phyloP scores from a whole-genome alignment of 2,888 invertebrate genomes.

The Hydrotaea cyrtoneurina region DNA sequence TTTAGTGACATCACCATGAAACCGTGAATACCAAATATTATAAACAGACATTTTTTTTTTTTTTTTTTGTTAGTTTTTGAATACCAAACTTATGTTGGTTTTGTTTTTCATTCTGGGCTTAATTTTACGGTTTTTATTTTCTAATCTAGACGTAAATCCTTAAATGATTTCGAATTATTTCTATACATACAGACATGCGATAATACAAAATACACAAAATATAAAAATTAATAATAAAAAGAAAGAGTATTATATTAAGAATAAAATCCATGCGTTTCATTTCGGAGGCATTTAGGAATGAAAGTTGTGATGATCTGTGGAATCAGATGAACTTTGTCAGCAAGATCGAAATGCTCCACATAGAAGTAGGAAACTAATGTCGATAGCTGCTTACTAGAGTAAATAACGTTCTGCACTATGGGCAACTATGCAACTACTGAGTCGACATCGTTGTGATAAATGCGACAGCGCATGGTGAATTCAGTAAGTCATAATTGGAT shows the following conservation, averaged over 20 bases:
- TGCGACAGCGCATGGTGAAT: too few species aligned
- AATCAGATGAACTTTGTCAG: too few species aligned
- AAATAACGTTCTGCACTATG: too few species aligned
- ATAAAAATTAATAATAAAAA: conserved; percentile 1
- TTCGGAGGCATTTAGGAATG: not conserved
- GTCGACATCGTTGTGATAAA: too few species aligned
- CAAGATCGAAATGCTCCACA: too few species aligned
- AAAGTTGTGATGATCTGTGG: not conserved
- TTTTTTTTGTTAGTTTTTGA: conserved; percentile 1
- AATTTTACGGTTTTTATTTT: not conserved
- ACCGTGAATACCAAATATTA: not conserved
- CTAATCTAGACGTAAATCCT: not conserved
- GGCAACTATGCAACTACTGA: too few species aligned
- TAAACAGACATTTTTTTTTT: not conserved
- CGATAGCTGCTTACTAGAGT: too few species aligned
- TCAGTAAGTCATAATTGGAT: too few species aligned
- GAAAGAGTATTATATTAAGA: not conserved
- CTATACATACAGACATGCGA: not conserved
- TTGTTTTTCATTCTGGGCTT: not conserved
- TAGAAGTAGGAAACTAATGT: too few species aligned
- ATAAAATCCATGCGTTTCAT: not conserved
- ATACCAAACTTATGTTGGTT: not conserved
- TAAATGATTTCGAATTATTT: conserved; percentile 1
- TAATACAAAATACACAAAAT: conserved; percentile 31
- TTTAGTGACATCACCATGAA: not conserved